Evolutionary conservation across 1,140 invertebrate genomes (phyloP), one percentile per base, ranked within the genome.

Genomic region (Ceratitis capitata): DNA sequence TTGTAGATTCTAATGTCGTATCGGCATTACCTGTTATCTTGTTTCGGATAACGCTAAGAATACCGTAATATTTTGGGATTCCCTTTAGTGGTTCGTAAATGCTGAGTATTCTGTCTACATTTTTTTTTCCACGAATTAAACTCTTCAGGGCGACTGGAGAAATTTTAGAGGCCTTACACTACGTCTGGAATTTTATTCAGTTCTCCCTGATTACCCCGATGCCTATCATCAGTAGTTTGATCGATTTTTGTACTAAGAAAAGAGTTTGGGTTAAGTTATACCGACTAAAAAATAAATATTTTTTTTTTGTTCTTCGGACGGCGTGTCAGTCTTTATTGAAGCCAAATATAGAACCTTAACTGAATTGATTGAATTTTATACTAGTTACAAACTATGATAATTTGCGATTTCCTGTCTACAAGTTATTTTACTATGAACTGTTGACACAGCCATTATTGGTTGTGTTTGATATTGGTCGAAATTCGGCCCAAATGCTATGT

Each of bases 171-270:
- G 3, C 49, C 32, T 32, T 61, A 58, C 5, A 84, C 83, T n/a
- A 84, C 53, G 32, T 84, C 32, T 6, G 51, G 51, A 1, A 84
- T 84, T 42, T 45, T 26, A 64, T 64, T 58, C 29, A 84, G 23
- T 19, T 84, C 84, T 29, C 14, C 19, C 42, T 45, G n/a, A 7
- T 64, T 84, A n/a, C 26, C 23, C 39, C 29, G 3, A 47, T 64
- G 32, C 1, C 3, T 47, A 42, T 53, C 51, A n/a, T 61, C 56
- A 23, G 42, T 84, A 0, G 35, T 64, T 45, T 84, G 84, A 26
- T 84, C 84, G 9, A 29, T 58, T 26, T n/a, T 23, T 26, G 23
- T 26, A 26, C 5, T 26, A 2, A 58, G 12, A 58, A 23, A 26
- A n/a, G 56, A n/a, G 29, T 58, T 58, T 23, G 56, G n/a, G 29